Evolutionary conservation across 37 sponge, comb jelly and placozoan species (phyloP), one percentile per base, ranked within the genome.

Genomic region (Eunapius fragilis): DNA sequence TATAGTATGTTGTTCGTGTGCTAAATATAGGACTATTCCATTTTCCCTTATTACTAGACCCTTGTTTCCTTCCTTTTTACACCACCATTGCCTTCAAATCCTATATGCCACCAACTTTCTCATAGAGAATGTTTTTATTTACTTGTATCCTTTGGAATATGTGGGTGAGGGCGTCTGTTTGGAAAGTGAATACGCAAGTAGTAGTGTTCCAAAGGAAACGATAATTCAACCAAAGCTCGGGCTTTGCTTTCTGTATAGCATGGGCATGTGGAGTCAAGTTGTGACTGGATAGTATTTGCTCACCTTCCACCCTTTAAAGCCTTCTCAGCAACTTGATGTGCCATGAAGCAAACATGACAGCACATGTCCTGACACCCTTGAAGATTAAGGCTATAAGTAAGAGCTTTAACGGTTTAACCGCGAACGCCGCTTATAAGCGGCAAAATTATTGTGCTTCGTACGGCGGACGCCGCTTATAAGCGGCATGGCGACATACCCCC

Each of bases 321-420:
- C 47, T 93, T 93, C 74, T 93, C 94, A 30, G 87, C 87, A n/a
- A 93, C 87, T 71, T 93, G 82, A 75, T 93, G 94, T 37, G 90
- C 83, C 81, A 83, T 78, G 68, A 89, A 93, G 75, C 84, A 84
- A 3, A 89, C 85, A 70, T 77, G 67, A 49, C 69, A 72, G 30
- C 50, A 70, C 10, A 84, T 10, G 6, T 77, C 69, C 6, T n/a
- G n/a, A n/a, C n/a, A n/a, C n/a, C 6, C 41, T n/a, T n/a, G n/a
- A 41, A 6, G 41, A 6, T 9, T 6, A 41, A 3, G 41, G 35
- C 31, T 70, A 32, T 28, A 28, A 19, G 69, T 31, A 24, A 82
- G 83, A 11, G 36, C 36, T 32, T 38, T 2, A 38, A 89, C 31
- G 32, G 79, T 71, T 13, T 24, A n/a, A n/a, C n/a, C n/a, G n/a